Conservation (phyloP, 1,140 invertebrate species). For the Wasmannia auropunctata region DNA sequence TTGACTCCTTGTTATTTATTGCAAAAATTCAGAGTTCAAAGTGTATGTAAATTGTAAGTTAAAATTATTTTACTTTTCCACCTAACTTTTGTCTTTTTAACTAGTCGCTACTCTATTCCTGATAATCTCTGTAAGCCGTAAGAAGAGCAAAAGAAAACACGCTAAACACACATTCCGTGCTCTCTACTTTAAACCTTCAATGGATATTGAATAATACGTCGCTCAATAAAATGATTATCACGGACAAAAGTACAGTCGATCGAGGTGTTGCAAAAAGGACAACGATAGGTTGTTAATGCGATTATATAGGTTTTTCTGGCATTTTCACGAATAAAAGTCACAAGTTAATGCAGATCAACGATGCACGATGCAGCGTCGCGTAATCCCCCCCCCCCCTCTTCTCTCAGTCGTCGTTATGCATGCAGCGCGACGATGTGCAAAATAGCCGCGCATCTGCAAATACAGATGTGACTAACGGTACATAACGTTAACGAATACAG, state of each 20-base stretch:
- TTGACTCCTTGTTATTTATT: no score
- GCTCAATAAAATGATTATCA: background rate
- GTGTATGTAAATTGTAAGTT: no score
- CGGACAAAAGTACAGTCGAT: background rate
- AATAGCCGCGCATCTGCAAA: background rate
- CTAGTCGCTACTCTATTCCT: no score
- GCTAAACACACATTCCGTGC: no score
- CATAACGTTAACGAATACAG: background rate
- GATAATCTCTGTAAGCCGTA: no score
- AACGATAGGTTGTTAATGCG: no score
- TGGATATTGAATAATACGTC: background rate
- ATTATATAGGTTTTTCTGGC: background rate
- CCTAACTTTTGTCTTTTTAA: no score
- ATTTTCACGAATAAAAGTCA: background rate
- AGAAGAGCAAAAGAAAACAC: background rate
- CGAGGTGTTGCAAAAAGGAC: background rate
- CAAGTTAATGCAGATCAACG: background rate
- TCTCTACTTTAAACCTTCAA: background rate
- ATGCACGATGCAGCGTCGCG: no score
- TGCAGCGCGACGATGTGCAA: background rate
- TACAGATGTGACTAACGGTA: conserved; percentile 19
- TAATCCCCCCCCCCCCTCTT: no score
- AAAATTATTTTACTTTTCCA: no score
- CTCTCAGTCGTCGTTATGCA: background rate
- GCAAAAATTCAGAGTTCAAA: no score